Evolutionary conservation across 2,113 vertebrate species (phyloP).

Genomic region (Daboia siamensis): DNA sequence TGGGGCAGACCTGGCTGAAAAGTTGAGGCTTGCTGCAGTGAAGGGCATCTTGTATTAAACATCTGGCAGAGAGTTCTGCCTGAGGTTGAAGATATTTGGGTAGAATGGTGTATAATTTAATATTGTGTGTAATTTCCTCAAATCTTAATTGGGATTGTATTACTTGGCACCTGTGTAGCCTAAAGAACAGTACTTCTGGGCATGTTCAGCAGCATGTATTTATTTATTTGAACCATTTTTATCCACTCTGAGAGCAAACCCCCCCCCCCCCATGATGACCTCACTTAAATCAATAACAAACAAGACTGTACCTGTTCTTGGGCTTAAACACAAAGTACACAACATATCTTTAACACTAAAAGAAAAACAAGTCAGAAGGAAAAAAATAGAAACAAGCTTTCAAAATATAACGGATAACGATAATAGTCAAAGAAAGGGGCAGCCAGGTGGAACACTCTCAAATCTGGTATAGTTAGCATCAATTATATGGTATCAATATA

Average conservation of each 20-base stretch:
- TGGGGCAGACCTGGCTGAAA: not conserved
- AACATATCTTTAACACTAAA: not conserved
- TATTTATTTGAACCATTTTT: not conserved
- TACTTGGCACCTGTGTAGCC: not conserved
- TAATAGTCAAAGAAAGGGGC: not conserved
- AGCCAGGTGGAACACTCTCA: not conserved
- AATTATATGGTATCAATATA: not conserved
- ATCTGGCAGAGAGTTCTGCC: not conserved
- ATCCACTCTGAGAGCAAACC: not conserved
- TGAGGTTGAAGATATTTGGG: not conserved
- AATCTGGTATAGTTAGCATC: not conserved
- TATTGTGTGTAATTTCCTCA: not conserved
- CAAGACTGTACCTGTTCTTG: not conserved
- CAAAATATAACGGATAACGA: not conserved
- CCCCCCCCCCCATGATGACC: too few relatives aligned
- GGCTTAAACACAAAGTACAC: not conserved
- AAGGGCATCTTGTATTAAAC: not conserved
- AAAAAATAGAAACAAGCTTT: not conserved
- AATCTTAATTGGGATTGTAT: not conserved
- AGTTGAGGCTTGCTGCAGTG: not conserved
- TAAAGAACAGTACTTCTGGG: not conserved
- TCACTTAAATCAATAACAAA: not conserved
- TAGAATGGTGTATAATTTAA: not conserved
- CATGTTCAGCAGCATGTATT: not conserved
- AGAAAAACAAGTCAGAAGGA: not conserved